Base-by-base conservation (phyloP, 2,888 invertebrate species). In the Thymelicus lineola region DNA sequence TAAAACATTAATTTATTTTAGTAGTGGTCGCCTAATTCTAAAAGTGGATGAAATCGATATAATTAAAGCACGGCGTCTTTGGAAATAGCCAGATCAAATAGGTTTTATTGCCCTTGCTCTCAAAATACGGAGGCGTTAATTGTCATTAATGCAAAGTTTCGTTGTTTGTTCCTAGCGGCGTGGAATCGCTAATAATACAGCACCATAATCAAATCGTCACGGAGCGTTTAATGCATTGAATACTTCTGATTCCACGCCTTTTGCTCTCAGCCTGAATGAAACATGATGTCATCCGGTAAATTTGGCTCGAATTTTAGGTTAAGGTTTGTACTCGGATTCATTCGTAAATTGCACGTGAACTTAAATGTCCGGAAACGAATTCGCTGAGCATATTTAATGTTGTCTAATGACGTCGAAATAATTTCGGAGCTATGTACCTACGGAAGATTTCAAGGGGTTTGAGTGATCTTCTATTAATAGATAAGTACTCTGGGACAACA, bases 131-230 rank as follows among this genome's bases (percentile, higher is more conserved):
- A 58, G 48, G 48, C 50, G 46, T 66, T 45, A 73, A 66, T 64
- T 63, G 35, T 55, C 59, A 38, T 45, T 10, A 15, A 64, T 78
- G 80, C 77, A 77, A 81, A 77, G 71, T 77, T 76, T 75, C 73
- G 77, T 77, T 80, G 78, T 77, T 80, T 72, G 74, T 77, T 81
- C 80, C 66, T 48, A 50, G 7, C 7, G 71, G 76, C 87, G 84
- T 88, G 80, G 81, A 86, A 90, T 90, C 77, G 82, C 77, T 89
- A 88, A 89, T 89, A 81, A 84, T 82, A 75, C 74, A 72, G 77
- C 77, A 74, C 78, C 75, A 81, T 79, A 78, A 77, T 75, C 81
- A 80, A 84, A 82, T 75, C 79, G 83, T 85, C 86, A 87, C 82
- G 86, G 82, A 73, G 67, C 76, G 80, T 50, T 86, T 81, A 84